Conservation (phyloP, 2,113 vertebrate species). For the Dolichallabes microphthalmus region DNA sequence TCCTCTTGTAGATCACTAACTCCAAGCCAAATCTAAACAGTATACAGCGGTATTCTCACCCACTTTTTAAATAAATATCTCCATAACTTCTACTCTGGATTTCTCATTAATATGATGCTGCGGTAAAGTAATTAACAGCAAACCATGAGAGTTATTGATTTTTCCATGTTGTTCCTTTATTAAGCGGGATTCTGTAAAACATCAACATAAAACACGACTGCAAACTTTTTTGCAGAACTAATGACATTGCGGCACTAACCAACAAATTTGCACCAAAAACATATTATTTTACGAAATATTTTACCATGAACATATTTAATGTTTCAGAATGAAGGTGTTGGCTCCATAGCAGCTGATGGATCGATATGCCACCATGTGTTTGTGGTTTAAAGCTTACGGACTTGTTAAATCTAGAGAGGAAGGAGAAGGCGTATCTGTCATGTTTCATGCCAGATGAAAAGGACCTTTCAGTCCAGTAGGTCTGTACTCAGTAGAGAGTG, state of each 20-base stretch:
- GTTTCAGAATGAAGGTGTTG: neutral
- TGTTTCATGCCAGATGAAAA: neutral
- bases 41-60: neutral
- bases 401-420: neutral
- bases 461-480: constrained; percentile 12
- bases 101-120: neutral
- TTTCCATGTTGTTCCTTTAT: neutral
- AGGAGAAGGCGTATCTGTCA: neutral
- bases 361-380: too few relatives aligned
- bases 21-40: neutral
- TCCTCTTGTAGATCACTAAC: neutral
- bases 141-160: neutral
- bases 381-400: neutral
- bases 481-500: constrained; percentile 8
- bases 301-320: neutral
- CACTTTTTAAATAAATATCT: too few relatives aligned
- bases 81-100: neutral
- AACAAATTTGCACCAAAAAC: neutral
- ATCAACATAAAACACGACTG: neutral
- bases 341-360: neutral
- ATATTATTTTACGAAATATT: neutral
- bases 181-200: neutral
- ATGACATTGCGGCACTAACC: neutral
- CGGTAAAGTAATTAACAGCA: neutral
- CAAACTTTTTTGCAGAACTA: neutral